phyloP scores from a whole-genome alignment of 2,113 vertebrate species.

The Callaeas wilsoni region DNA sequence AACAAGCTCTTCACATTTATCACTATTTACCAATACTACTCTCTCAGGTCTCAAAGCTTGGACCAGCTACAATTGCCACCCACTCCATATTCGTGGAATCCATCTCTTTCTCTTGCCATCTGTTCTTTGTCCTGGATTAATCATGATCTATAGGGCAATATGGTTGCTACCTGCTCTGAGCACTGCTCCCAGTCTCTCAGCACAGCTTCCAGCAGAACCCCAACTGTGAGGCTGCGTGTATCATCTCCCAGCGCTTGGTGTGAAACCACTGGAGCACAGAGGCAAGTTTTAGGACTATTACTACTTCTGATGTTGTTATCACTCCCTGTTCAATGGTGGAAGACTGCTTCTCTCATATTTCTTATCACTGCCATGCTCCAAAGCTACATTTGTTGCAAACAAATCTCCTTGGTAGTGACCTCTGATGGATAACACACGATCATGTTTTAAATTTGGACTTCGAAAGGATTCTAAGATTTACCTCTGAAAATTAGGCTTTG shows the following conservation, averaged over 20 bases:
- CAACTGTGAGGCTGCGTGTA: not conserved
- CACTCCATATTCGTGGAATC: slow-evolving; percentile 61
- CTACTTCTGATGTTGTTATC: not conserved
- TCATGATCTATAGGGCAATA: slow-evolving; percentile 62
- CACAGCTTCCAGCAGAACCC: slow-evolving; percentile 26
- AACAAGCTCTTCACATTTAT: slow-evolving; percentile 43
- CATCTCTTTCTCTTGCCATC: slow-evolving; percentile 65
- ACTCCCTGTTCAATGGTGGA: not conserved
- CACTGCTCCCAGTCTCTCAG: slow-evolving; percentile 20
- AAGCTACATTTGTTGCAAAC: not conserved
- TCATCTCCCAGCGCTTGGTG: not conserved
- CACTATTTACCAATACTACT: slow-evolving; percentile 24
- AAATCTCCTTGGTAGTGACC: not conserved
- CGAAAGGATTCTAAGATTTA: not conserved
- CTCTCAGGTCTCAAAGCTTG: slow-evolving; percentile 38
- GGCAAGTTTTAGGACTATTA: not conserved
- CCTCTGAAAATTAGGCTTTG: not conserved
- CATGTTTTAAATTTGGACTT: not conserved
- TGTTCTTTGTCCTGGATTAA: slow-evolving; percentile 72
- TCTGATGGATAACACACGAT: not conserved
- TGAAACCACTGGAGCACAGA: not conserved
- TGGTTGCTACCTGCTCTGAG: slow-evolving; percentile 53
- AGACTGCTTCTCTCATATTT: not conserved
- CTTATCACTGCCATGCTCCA: not conserved
- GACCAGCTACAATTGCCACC: slow-evolving; percentile 59